Evolutionary conservation across 2,113 vertebrate genomes (phyloP), one percentile per base, ranked within the genome.

Genomic region (Dasyornis broadbenti): DNA sequence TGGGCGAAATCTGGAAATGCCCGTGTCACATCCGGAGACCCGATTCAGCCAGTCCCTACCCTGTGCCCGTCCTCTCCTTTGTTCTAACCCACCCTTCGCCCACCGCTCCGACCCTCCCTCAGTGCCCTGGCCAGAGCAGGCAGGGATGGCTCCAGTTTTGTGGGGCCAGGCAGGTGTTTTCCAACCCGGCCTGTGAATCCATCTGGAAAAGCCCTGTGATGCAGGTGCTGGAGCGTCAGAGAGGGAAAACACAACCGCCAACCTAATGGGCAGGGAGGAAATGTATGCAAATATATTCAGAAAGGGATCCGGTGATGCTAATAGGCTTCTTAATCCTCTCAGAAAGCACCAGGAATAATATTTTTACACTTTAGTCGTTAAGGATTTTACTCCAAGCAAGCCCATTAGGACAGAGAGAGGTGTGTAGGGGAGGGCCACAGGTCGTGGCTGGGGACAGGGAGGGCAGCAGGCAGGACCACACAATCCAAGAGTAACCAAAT

Each of bases 261-360:
- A 93, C 64, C 72, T 88, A 93, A 95, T 95, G 95, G 94, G 91
- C 94, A 95, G 80, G 70, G 91, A 94, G 80, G 89, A 96, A 97
- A 97, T 93, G 14, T 89, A 97, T 96, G 95, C 94, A 97, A 97
- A 97, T 95, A 2, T 66, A 96, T 97, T 83, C 95, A 86, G 69
- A 71, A 91, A 93, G 89, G 40, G 78, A 94, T 45, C 76, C 2
- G 1, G 89, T 73, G 69, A 63, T 92, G 77, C 56, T 96, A 96
- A 96, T 92, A 94, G 80, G 78, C 80, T 91, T 52, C 89, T 93
- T 95, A 93, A 82, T 93, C 89, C 86, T 86, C 71, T 82, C 66
- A 3, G 63, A 72, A 88, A 94, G 52, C 80, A 95, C 52, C n/a
- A 17, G 76, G 60, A 86, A 81, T 84, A 95, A 84, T 86, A 89